Evolutionary conservation across 2,113 vertebrate genomes (phyloP).

Genomic region (Chloroceryle aenea): DNA sequence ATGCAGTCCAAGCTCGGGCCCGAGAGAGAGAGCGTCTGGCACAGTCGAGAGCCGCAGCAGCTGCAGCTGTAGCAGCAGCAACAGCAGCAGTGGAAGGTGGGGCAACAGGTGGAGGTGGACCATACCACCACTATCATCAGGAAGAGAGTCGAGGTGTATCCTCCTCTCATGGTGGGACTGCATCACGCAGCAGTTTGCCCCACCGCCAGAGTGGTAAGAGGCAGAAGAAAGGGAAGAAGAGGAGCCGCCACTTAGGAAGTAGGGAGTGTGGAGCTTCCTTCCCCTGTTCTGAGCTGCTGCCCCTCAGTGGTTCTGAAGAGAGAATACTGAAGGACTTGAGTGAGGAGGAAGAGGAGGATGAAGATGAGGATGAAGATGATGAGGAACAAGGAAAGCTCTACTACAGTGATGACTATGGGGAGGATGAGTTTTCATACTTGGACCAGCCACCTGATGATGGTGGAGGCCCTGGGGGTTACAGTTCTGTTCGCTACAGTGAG

Average conservation of each 20-base stretch:
- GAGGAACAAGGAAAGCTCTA: conserved; percentile 83
- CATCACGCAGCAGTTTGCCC: conserved; percentile 57
- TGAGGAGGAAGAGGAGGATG: conserved; percentile 88
- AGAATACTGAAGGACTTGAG: conserved; percentile 93
- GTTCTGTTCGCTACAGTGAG: conserved; percentile 86
- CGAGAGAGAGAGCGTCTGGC: conserved; percentile 87
- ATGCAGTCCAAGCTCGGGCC: conserved; percentile 87
- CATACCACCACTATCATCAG: conserved; percentile 86
- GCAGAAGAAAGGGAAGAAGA: conserved; percentile 57
- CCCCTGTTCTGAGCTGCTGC: conserved; percentile 91
- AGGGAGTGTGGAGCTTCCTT: conserved; percentile 75
- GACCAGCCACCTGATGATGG: conserved; percentile 84
- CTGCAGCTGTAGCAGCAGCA: conserved; percentile 78
- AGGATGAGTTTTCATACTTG: conserved; percentile 86
- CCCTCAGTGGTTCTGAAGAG: conserved; percentile 92
- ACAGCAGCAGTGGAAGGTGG: conserved; percentile 82
- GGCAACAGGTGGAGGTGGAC: conserved; percentile 69
- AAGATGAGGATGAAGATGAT: conserved; percentile 78
- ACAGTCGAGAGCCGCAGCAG: conserved; percentile 82
- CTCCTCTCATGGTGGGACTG: conserved; percentile 62
- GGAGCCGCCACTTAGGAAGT: conserved; percentile 60
- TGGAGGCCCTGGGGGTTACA: conserved; percentile 80
- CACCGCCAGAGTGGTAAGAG: conserved; percentile 71
- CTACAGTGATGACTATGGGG: conserved; percentile 84
- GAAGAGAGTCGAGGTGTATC: conserved; percentile 77